Evolutionary conservation across 2,888 invertebrate species (phyloP).

Genomic region (Ecliptopera silaceata): DNA sequence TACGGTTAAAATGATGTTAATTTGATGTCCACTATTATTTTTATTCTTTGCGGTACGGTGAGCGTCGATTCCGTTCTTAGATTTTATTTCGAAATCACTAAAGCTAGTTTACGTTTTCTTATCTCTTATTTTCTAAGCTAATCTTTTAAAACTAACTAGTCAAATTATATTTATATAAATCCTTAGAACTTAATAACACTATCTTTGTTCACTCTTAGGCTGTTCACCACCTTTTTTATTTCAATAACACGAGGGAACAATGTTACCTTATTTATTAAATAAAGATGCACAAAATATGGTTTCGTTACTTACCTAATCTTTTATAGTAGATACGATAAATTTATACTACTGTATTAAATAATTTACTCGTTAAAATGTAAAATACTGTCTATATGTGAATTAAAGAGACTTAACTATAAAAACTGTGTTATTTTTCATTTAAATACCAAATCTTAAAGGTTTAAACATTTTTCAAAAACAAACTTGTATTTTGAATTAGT

Average conservation of each 20-base stretch:
- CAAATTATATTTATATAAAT: slow-evolving; percentile 31
- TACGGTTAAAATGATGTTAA: too few species aligned
- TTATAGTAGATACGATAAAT: background rate
- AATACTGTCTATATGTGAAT: background rate
- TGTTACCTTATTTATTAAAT: slow-evolving; percentile 26
- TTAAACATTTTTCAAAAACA: too few species aligned
- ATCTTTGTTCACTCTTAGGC: background rate
- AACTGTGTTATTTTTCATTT: background rate
- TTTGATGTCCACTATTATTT: too few species aligned
- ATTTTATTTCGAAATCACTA: slow-evolving; percentile 5
- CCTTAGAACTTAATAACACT: slow-evolving; percentile 8
- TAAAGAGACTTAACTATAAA: slow-evolving; percentile 3
- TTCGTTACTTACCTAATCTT: background rate
- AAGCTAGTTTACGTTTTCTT: background rate
- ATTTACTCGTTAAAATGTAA: background rate
- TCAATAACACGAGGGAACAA: slow-evolving; percentile 8
- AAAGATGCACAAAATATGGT: too few species aligned
- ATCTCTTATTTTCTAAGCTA: slow-evolving; percentile 17
- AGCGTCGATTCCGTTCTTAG: slow-evolving; percentile 17
- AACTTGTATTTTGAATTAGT: slow-evolving; percentile 1
- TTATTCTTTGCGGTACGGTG: too few species aligned
- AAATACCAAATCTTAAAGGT: too few species aligned
- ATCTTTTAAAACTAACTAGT: slow-evolving; percentile 37
- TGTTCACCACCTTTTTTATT: slow-evolving; percentile 7
- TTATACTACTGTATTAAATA: background rate